Evolutionary conservation across 1,140 invertebrate species (phyloP).

Genomic region (Triops longicaudatus): DNA sequence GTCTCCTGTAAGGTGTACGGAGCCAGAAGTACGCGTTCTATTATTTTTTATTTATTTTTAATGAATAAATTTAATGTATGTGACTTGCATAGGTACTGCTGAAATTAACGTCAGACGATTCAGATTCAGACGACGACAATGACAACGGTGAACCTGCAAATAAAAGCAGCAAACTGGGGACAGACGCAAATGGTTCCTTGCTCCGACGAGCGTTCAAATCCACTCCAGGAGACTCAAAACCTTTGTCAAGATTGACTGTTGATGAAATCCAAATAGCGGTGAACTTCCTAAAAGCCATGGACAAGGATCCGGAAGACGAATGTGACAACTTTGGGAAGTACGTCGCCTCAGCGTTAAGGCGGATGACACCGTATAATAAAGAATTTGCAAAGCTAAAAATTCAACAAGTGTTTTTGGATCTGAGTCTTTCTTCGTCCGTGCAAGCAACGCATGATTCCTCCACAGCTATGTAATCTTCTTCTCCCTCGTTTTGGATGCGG

Average conservation of each 20-base stretch:
- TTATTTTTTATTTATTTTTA: background rate
- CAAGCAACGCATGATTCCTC: background rate
- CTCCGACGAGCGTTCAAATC: background rate
- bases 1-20: background rate
- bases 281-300: slow-evolving; percentile 7
- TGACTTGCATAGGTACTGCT: background rate
- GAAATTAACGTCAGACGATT: background rate
- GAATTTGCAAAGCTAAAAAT: background rate
- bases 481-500: too few species aligned
- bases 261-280: background rate
- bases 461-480: background rate
- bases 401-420: background rate
- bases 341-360: background rate
- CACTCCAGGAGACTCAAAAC: background rate
- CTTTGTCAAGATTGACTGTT: background rate
- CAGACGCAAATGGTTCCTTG: background rate
- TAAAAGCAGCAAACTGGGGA: background rate
- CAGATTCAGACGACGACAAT: background rate
- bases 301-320: background rate
- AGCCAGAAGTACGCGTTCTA: background rate
- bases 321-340: background rate
- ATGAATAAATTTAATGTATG: background rate
- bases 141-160: background rate
- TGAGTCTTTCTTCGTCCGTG: background rate
- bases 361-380: background rate